Conservation (phyloP, 2,113 vertebrate species). For the Poicephalus meyeri region DNA sequence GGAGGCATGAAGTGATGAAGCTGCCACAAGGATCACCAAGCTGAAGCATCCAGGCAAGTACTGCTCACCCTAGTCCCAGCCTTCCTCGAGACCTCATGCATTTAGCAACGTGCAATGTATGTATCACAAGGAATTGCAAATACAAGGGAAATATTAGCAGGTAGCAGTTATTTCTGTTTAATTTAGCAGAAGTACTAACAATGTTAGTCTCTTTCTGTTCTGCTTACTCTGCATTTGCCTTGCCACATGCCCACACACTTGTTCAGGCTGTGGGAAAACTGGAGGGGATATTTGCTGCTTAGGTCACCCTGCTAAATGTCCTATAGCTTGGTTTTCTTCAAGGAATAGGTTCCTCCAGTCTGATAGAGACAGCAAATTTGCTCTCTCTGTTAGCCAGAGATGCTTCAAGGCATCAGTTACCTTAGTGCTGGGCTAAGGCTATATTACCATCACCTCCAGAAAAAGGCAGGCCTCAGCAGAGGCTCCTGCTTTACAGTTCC, state of each 20-base stretch:
- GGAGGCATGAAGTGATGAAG: fast-evolving
- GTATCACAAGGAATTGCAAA: background rate
- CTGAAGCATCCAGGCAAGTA: background rate
- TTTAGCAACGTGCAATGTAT: fast-evolving
- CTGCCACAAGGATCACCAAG: fast-evolving
- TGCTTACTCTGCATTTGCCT: background rate
- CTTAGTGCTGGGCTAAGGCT: background rate
- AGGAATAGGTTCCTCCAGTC: background rate
- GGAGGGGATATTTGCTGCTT: background rate
- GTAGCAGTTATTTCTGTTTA: background rate
- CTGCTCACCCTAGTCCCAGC: fast-evolving
- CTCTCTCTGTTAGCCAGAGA: background rate
- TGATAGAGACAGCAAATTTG: background rate
- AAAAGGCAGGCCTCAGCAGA: background rate
- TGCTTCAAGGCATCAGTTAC: background rate
- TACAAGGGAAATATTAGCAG: background rate
- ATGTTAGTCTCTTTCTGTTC: background rate
- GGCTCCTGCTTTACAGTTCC: background rate
- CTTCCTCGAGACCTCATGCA: no score
- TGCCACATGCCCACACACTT: no score
- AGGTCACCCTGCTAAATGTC: background rate
- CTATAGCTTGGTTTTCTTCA: background rate
- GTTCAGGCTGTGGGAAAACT: background rate
- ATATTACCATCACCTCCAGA: no score
- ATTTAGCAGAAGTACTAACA: background rate